Evolutionary conservation across 92 coral and sea anemone species (phyloP).

Genomic region (Parazoanthus darwini): DNA sequence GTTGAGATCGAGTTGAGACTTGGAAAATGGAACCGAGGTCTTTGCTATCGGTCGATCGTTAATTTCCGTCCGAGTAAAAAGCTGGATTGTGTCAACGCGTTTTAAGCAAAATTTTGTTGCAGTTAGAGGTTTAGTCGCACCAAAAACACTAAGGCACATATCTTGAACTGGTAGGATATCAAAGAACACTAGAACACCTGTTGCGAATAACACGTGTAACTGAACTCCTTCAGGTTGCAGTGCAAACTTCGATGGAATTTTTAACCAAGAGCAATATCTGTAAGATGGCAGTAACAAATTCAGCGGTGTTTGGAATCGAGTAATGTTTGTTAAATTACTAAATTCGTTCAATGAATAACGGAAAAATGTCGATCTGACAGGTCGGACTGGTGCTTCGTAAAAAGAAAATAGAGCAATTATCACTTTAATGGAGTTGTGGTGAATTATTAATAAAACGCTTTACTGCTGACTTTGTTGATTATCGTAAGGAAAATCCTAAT

Average conservation of each 20-base stretch:
- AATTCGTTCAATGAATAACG: neutral
- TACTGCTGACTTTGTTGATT: neutral
- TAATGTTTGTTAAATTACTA: neutral
- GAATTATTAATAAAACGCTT: conserved; percentile 1
- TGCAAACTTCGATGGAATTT: neutral
- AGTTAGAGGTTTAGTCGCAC: neutral
- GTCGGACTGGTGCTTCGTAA: neutral
- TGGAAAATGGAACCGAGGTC: too few species aligned
- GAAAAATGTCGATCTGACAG: neutral
- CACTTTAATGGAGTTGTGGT: neutral
- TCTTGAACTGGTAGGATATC: neutral
- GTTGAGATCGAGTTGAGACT: too few species aligned
- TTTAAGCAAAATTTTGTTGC: neutral
- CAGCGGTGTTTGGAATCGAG: neutral
- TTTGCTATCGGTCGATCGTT: too few species aligned
- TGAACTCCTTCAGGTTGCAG: neutral
- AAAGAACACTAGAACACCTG: conserved; percentile 2
- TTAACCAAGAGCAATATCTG: neutral
- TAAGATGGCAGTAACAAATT: neutral
- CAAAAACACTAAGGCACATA: neutral
- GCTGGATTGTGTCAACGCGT: neutral
- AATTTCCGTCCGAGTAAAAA: neutral
- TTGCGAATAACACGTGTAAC: neutral
- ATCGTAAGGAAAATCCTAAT: neutral
- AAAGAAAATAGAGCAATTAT: neutral